A percentile compares a stretch with the other conserved stretches of the same genome.
Conservation (phyloP, 2,888 invertebrate genomes). For the Morpho deidamia region DNA sequence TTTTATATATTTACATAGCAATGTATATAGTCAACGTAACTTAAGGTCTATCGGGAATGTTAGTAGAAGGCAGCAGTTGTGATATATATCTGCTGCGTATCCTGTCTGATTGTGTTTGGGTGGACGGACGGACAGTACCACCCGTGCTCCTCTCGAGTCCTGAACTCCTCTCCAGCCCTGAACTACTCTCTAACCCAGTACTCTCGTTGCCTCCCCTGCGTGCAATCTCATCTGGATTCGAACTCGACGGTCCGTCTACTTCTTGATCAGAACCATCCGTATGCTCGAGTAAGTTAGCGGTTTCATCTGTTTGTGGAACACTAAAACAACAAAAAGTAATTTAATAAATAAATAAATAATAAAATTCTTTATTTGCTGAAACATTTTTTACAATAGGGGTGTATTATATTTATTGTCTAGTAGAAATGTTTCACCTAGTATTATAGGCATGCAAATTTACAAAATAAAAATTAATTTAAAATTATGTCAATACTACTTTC, state of each 20-base stretch:
- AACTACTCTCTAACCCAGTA: no score
- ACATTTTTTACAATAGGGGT: no score
- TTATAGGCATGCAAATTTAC: no score
- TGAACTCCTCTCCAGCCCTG: no score
- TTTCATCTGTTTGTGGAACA: conserved; percentile 42
- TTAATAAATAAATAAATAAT: no score
- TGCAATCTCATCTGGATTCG: conserved; percentile 18
- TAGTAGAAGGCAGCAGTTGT: conserved; percentile 64
- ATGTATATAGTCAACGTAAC: neutral
- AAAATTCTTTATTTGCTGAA: no score
- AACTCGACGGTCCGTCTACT: conserved; percentile 39
- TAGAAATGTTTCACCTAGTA: no score
- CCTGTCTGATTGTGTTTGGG: conserved; percentile 58
- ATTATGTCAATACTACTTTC: no score
- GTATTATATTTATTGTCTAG: no score
- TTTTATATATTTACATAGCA: conserved; percentile 6
- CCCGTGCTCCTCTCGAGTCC: conserved; percentile 10
- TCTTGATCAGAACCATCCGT: conserved; percentile 58
- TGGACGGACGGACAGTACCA: conserved; percentile 37
- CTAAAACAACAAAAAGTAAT: no score
- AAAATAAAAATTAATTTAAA: no score
- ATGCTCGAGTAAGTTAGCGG: conserved; percentile 55
- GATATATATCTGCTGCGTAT: conserved; percentile 69
- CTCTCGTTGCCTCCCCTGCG: neutral
- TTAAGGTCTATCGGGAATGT: conserved; percentile 55